Evolutionary conservation across 1,140 invertebrate species (phyloP).

Genomic region (Drosophila eugracilis): DNA sequence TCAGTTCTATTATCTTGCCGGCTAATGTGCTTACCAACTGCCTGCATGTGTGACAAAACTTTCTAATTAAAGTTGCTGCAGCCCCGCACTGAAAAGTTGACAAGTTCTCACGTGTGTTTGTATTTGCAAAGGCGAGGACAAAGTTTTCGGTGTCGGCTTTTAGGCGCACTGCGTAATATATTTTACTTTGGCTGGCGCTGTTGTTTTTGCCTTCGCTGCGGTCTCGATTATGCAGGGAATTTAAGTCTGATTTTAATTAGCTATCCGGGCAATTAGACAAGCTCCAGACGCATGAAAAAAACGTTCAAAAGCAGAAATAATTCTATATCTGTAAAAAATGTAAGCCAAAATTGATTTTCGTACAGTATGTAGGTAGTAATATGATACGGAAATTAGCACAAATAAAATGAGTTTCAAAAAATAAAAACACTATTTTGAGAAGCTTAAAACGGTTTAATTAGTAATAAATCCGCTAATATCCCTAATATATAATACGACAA

Average conservation of each 20-base stretch:
- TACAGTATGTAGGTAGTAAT: no score
- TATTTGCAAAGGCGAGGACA: conserved; percentile 43
- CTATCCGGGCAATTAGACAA: conserved; percentile 49
- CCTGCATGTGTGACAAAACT: conserved; percentile 80
- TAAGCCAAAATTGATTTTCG: no score
- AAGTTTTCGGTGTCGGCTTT: conserved; percentile 69
- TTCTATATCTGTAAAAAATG: no score
- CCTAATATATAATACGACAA: no score
- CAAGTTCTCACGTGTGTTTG: conserved; percentile 77
- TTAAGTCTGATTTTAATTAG: conserved; percentile 73
- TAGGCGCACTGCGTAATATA: conserved; percentile 72
- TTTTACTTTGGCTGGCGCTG: conserved; percentile 28
- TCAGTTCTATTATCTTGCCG: not conserved
- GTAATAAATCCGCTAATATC: no score
- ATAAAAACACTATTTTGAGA: no score
- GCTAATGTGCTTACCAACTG: conserved; percentile 9
- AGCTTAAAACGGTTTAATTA: no score
- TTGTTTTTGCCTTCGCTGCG: conserved; percentile 15
- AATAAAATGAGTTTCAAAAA: no score
- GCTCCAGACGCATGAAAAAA: conserved; percentile 40
- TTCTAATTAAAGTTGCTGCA: conserved; percentile 76
- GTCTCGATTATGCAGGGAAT: conserved; percentile 46
- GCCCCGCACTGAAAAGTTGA: conserved; percentile 63
- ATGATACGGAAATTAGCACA: no score
- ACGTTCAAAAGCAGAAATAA: no score